Evolutionary conservation across 2,888 invertebrate species (phyloP).

Genomic region (Aromia moschata): DNA sequence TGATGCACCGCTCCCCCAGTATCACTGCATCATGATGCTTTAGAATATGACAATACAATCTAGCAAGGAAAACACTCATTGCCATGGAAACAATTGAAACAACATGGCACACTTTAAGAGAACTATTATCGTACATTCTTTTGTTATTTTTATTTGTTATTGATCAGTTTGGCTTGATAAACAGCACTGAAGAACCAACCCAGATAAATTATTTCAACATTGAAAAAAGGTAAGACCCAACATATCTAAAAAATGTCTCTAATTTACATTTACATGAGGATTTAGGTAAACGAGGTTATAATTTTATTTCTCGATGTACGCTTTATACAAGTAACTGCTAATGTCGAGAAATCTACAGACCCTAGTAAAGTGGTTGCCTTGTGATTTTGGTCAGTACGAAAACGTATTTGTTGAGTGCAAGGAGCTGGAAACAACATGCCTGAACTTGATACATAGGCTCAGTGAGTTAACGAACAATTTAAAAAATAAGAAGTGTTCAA

Average conservation of each 20-base stretch:
- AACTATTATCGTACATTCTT: background rate
- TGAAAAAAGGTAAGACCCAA: background rate
- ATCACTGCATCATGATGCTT: too few species aligned
- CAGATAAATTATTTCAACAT: background rate
- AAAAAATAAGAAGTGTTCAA: conserved; percentile 36
- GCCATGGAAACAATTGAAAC: background rate
- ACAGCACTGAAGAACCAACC: background rate
- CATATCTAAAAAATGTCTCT: background rate
- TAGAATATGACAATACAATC: too few species aligned
- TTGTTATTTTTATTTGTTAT: background rate
- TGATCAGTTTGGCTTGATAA: background rate
- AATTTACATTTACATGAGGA: background rate
- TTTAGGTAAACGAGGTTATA: background rate
- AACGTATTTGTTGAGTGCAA: conserved; percentile 65
- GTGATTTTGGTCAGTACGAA: conserved; percentile 65
- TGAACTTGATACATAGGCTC: conserved; percentile 51
- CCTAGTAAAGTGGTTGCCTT: conserved; percentile 67
- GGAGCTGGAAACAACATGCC: conserved; percentile 65
- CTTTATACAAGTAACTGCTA: conserved; percentile 16
- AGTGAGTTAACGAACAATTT: conserved; percentile 62
- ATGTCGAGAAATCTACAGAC: conserved; percentile 61
- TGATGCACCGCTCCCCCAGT: background rate
- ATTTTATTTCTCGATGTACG: background rate
- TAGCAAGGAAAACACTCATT: background rate
- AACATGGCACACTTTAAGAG: background rate